Percentiles rank a stretch among this genome's conserved stretches.
These are phyloP conservation scores for Bambusicola thoracicus DNA, from an alignment of 2,113 vertebrate species.

Conservation along the genomic window DNA sequence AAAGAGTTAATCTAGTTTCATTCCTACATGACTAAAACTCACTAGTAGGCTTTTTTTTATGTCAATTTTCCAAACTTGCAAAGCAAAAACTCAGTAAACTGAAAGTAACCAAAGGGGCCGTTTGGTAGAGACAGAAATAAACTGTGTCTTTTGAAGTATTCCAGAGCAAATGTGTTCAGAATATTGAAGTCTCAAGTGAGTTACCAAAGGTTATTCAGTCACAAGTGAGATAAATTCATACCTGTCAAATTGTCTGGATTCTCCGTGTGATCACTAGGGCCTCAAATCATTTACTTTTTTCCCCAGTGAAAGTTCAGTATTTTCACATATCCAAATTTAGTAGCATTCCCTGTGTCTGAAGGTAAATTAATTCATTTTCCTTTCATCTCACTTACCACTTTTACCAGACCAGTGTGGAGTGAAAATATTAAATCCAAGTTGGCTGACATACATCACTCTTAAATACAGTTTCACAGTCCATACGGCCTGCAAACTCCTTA, in stretches of 20 bases:
- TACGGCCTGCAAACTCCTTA: neutral
- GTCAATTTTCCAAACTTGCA: constrained; percentile 78
- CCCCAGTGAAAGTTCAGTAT: constrained; percentile 76
- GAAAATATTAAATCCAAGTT: neutral
- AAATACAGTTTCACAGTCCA: neutral
- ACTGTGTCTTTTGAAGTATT: constrained; percentile 82
- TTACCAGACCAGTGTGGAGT: neutral
- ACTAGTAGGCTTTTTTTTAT: constrained; percentile 74
- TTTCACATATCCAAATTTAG: constrained; percentile 77
- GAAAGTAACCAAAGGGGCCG: constrained; percentile 71
- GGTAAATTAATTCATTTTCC: constrained; percentile 74
- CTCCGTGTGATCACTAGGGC: constrained; percentile 79
- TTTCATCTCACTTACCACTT: constrained; percentile 68
- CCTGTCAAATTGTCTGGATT: constrained; percentile 83
- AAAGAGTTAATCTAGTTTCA: constrained; percentile 75
- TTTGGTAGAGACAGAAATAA: constrained; percentile 79
- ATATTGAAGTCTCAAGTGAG: constrained; percentile 82
- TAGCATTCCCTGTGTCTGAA: constrained; percentile 75
- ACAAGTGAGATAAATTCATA: constrained; percentile 86
- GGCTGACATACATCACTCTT: neutral
- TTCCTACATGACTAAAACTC: constrained; percentile 61
- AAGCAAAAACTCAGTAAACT: constrained; percentile 71
- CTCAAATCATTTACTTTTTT: constrained; percentile 82
- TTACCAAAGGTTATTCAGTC: constrained; percentile 84
- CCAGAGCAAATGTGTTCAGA: constrained; percentile 82